phyloP scores from a whole-genome alignment of 2,797 vertebrate genomes.

The Pampus argenteus region DNA sequence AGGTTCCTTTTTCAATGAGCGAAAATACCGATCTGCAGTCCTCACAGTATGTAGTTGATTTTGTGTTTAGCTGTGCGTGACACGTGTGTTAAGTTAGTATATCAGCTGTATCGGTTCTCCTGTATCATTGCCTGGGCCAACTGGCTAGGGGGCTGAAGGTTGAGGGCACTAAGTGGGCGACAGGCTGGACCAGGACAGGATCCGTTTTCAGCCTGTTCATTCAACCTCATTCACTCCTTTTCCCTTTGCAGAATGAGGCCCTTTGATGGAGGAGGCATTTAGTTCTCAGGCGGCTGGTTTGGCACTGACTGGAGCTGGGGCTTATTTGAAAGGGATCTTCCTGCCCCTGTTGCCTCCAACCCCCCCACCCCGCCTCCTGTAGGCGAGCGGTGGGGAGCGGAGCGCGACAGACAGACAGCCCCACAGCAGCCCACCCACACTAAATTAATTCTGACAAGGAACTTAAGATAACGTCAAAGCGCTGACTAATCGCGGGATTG shows the following conservation, averaged over 20 bases:
- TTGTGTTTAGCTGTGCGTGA: slow-evolving; percentile 70
- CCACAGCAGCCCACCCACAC: slow-evolving; percentile 82
- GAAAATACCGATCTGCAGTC: slow-evolving; percentile 50
- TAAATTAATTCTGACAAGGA: slow-evolving; percentile 88
- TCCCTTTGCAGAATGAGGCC: slow-evolving; percentile 79
- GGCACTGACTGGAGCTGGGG: slow-evolving; percentile 80
- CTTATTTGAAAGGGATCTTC: slow-evolving; percentile 86
- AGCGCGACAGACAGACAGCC: slow-evolving; percentile 79
- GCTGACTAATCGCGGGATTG: slow-evolving; percentile 88
- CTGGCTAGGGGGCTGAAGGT: slow-evolving; percentile 57
- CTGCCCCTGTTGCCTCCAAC: slow-evolving; percentile 67
- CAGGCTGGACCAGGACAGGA: slow-evolving; percentile 73
- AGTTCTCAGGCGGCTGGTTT: slow-evolving; percentile 84
- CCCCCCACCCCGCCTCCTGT: slow-evolving; percentile 71
- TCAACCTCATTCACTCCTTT: slow-evolving; percentile 77
- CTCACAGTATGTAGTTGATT: slow-evolving; percentile 46
- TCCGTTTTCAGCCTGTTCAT: slow-evolving; percentile 85
- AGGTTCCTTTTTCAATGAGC: slow-evolving; percentile 44
- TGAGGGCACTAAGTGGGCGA: slow-evolving; percentile 82
- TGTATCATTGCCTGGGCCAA: slow-evolving; percentile 67
- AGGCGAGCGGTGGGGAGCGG: slow-evolving; percentile 64
- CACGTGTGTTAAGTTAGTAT: slow-evolving; percentile 75
- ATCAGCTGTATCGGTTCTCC: slow-evolving; percentile 80
- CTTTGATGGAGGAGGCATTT: slow-evolving; percentile 87
- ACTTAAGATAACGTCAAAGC: slow-evolving; percentile 87